Evolutionary conservation across 2,888 invertebrate genomes (phyloP), one percentile per base, ranked within the genome.

Genomic region (Gymnosoma rotundatum): DNA sequence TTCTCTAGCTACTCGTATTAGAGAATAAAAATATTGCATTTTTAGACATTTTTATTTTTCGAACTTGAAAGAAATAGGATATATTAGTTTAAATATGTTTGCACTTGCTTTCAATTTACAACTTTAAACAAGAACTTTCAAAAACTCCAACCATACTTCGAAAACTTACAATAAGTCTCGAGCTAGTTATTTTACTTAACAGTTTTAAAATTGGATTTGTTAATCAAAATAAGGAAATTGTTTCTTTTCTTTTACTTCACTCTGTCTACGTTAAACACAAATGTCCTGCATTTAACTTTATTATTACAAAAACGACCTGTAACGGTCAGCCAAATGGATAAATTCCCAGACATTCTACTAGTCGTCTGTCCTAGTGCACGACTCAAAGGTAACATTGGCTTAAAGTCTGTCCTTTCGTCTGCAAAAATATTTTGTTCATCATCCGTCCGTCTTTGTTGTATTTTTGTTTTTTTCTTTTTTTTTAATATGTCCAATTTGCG

Each of bases 221-320:
- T 14, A 25, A 7, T 14, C 12, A 42, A 42, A 42, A 42, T 7
- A 42, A 4, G 12, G 1, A 42, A 14, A 5, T 52, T 48, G 48
- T 16, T 0, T 16, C 14, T 14, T 48, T 48, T n/a, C n/a, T 48
- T 8, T n/a, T 48, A n/a, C 7, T 5, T 16, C 69, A 81, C 80
- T 81, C 81, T 42, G 42, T 42, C 12, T 42, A 4, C 42, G 2
- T 42, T 42, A 42, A 42, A 42, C 10, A 12, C 12, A 42, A 42
- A 42, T 42, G 12, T 42, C 42, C 10, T 42, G 42, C 12, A 81
- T 78, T 81, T 81, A 78, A 78, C 60, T 56, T 25, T 42, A 75
- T 79, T 79, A 72, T 72, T 79, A 38, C 16, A 36, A 18, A n/a
- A 18, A 45, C 78, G 75, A 79, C 83, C 73, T 79, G 73, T 74